Percentiles rank a stretch among this genome's conserved stretches.
Conservation (phyloP, 2,113 vertebrate genomes). For the Pica pica region DNA sequence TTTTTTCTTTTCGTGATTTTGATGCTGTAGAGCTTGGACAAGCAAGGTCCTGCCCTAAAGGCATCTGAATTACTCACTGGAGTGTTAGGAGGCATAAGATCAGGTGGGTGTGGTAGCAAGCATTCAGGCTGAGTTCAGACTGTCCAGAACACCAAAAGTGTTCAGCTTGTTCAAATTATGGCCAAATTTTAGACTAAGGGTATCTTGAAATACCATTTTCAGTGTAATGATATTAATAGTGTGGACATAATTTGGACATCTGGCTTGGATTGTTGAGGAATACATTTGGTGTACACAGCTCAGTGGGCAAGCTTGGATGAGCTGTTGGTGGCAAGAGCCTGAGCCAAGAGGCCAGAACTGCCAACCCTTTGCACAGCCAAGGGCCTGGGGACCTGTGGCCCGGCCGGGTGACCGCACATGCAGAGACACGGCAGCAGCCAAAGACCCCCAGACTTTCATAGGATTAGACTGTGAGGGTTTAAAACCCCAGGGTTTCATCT, state of each 20-base stretch:
- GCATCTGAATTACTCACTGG: neutral
- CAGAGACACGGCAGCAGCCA: too few relatives aligned
- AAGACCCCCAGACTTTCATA: neutral
- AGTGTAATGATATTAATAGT: neutral
- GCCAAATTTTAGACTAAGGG: neutral
- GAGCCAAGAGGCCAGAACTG: neutral
- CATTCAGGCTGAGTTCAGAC: neutral
- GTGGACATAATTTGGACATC: neutral
- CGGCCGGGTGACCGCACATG: fast-evolving
- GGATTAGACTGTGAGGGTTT: too few relatives aligned
- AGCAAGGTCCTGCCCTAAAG: neutral
- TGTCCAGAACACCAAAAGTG: neutral
- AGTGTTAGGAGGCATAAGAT: neutral
- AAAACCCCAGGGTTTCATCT: neutral
- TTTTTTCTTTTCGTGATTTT: neutral
- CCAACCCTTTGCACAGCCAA: too few relatives aligned
- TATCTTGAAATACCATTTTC: neutral
- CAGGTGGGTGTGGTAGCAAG: neutral
- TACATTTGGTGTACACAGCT: neutral
- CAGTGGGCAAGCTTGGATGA: neutral
- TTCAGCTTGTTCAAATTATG: neutral
- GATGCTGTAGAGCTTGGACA: fast-evolving
- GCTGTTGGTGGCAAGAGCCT: neutral
- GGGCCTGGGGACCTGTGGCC: too few relatives aligned
- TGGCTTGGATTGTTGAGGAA: neutral